Percentiles rank a stretch among this genome's conserved stretches.
These are phyloP conservation scores for Neoarius graeffei DNA, from an alignment of 2,113 vertebrate species.

Conservation along the genomic window DNA sequence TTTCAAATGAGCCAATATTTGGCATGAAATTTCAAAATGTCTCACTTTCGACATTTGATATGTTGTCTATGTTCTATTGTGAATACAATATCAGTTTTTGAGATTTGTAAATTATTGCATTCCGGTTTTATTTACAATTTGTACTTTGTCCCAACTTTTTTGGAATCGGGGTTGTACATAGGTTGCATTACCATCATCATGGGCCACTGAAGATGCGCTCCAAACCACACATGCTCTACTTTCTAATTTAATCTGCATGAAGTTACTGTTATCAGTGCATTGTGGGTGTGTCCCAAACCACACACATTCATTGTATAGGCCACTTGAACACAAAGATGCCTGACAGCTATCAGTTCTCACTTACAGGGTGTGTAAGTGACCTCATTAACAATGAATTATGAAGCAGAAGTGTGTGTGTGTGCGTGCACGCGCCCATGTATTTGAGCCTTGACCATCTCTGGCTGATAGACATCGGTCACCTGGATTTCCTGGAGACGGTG, in stretches of 20 bases:
- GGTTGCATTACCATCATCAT: neutral
- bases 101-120: too few species aligned
- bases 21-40: too few species aligned
- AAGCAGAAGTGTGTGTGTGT: neutral
- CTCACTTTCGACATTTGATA: too few species aligned
- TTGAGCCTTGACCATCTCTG: conserved; percentile 64
- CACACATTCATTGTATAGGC: neutral
- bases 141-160: too few species aligned
- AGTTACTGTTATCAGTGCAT: too few species aligned
- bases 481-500: conserved; percentile 92
- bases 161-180: too few species aligned
- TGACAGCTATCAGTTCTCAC: neutral
- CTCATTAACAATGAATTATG: neutral
- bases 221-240: neutral
- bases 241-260: too few species aligned
- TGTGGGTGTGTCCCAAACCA: too few species aligned
- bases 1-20: too few species aligned
- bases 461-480: conserved; percentile 88
- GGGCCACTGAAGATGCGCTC: neutral
- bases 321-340: neutral
- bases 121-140: too few species aligned
- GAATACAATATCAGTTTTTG: too few species aligned
- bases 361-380: neutral
- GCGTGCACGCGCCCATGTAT: neutral
- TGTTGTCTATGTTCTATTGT: too few species aligned